Conservation (phyloP, 2,888 invertebrate species). For the Epistrophella euchroma region DNA sequence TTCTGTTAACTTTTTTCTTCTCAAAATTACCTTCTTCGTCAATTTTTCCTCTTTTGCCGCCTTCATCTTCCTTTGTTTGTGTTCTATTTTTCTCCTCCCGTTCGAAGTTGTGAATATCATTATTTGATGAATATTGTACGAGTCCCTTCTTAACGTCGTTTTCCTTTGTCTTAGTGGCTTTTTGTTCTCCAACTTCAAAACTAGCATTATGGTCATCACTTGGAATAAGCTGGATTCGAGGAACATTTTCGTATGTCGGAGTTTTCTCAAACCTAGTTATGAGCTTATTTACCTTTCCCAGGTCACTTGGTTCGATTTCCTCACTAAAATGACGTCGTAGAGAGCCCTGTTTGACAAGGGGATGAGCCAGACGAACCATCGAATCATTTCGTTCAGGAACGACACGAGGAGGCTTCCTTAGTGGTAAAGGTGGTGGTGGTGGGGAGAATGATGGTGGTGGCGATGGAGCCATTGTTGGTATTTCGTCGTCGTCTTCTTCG, state of each 20-base stretch:
- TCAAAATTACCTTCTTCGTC: slow-evolving; percentile 50
- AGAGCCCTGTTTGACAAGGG: slow-evolving; percentile 82
- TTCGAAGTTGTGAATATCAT: background rate
- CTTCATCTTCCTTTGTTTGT: slow-evolving; percentile 2
- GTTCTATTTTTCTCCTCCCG: background rate
- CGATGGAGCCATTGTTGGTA: slow-evolving; percentile 78
- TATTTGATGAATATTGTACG: background rate
- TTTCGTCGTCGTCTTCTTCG: slow-evolving; percentile 70
- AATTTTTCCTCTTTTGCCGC: slow-evolving; percentile 21
- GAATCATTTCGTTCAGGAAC: slow-evolving; percentile 79
- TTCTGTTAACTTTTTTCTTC: slow-evolving; percentile 42
- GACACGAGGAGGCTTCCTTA: slow-evolving; percentile 73
- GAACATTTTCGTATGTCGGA: slow-evolving; percentile 51
- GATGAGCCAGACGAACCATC: slow-evolving; percentile 79
- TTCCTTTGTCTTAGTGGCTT: slow-evolving; percentile 41
- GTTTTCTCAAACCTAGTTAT: slow-evolving; percentile 81
- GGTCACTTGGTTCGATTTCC: slow-evolving; percentile 80
- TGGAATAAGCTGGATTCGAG: slow-evolving; percentile 76
- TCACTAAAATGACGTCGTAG: slow-evolving; percentile 81
- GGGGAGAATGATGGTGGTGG: slow-evolving; percentile 79
- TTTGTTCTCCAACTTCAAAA: slow-evolving; percentile 35
- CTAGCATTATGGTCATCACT: slow-evolving; percentile 56
- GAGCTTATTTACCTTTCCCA: slow-evolving; percentile 82
- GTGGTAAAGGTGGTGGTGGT: slow-evolving; percentile 75
- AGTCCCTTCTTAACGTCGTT: slow-evolving; percentile 51